Evolutionary conservation across 2,888 invertebrate genomes (phyloP).

Genomic region (Drosophila niveifrons): DNA sequence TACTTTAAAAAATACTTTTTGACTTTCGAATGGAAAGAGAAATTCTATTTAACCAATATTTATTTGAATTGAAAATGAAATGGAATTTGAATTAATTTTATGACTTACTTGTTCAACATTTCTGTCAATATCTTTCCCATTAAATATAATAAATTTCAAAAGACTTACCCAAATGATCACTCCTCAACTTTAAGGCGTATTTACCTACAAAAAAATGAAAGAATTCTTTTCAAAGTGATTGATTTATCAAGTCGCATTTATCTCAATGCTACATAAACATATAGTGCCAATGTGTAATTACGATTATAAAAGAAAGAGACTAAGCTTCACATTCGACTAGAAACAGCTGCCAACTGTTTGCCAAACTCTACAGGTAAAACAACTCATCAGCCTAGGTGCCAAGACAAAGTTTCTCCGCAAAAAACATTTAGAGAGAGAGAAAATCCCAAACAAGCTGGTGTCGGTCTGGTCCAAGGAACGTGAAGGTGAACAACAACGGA

Average conservation of each 20-base stretch:
- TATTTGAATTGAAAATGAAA: too few relatives aligned
- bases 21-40: too few relatives aligned
- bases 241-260: slow-evolving; percentile 13
- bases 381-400: slow-evolving; percentile 26
- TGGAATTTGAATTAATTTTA: too few relatives aligned
- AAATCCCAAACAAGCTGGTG: slow-evolving; percentile 21
- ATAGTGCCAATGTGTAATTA: not conserved
- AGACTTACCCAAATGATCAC: not conserved
- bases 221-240: not conserved
- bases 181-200: not conserved
- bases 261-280: slow-evolving; percentile 3
- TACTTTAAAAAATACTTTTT: not conserved
- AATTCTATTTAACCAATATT: too few relatives aligned
- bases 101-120: too few relatives aligned
- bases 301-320: not conserved
- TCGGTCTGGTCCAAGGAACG: slow-evolving; percentile 34
- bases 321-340: not conserved
- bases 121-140: too few relatives aligned
- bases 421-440: slow-evolving; percentile 15
- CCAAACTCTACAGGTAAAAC: slow-evolving; percentile 7
- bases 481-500: slow-evolving; percentile 18
- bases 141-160: too few relatives aligned
- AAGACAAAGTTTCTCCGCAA: slow-evolving; percentile 22
- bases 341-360: slow-evolving; percentile 43
- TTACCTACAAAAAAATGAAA: not conserved